phyloP scores from a whole-genome alignment of 2,797 vertebrate species.

The Lepus townsendii region DNA sequence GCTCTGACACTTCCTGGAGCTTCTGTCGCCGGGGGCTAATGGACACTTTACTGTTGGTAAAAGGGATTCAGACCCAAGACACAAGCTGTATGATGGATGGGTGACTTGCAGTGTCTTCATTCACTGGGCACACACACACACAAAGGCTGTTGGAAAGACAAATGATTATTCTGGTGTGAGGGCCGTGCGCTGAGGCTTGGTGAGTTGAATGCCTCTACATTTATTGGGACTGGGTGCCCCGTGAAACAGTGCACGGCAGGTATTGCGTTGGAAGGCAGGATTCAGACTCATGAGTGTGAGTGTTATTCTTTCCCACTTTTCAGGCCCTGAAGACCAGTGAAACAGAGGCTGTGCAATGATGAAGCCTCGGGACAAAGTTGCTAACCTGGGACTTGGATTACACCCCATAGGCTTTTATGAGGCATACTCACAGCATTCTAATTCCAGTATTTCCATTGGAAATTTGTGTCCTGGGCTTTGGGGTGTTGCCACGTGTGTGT shows the following conservation, averaged over 20 bases:
- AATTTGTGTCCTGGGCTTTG: background rate
- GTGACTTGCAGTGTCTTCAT: background rate
- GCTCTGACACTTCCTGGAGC: background rate
- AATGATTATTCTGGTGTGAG: background rate
- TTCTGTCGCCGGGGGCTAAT: rapidly evolving
- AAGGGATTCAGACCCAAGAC: background rate
- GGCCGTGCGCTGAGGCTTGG: rapidly evolving
- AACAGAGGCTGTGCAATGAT: background rate
- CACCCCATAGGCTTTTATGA: rapidly evolving
- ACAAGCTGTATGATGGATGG: background rate
- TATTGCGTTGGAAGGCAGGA: no score
- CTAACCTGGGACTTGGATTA: background rate
- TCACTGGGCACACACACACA: background rate
- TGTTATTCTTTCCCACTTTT: background rate
- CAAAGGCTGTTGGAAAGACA: background rate
- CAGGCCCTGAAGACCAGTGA: background rate
- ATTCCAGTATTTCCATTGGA: background rate
- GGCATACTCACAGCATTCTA: background rate
- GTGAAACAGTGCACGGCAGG: rapidly evolving
- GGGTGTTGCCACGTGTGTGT: rapidly evolving
- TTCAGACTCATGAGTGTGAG: background rate
- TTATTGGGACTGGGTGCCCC: background rate
- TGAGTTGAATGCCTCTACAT: background rate
- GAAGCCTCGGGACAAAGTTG: background rate
- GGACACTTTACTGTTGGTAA: background rate